Evolutionary conservation across 2,888 invertebrate genomes (phyloP), one percentile per base, ranked within the genome.

Genomic region (Apodemia duryi): DNA sequence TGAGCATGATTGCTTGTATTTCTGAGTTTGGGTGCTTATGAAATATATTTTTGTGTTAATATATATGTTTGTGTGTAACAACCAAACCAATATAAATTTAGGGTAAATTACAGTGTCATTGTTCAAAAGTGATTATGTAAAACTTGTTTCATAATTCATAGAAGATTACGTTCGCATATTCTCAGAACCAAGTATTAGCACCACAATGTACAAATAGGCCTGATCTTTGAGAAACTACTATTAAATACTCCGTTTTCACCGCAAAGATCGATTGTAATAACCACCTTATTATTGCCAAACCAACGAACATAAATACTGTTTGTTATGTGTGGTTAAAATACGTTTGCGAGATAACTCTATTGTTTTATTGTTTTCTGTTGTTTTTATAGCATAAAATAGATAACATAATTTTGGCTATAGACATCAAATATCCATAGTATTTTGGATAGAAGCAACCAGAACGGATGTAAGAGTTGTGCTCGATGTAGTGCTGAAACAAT

Each of bases 161-260:
- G 43, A 43, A 43, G 29, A 54, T 52, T 52, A 54, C 54, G 54
- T 29, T 54, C 28, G 29, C 11, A 54, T 29, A 29, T 54, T 54
- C 54, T 29, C 54, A 52, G 54, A 54, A 54, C 54, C 28, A 54
- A 54, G 54, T 54, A 54, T 54, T 54, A 54, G 54, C 54, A 54
- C 28, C 54, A 54, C 29, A 54, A 29, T 54, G 63, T 46, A 61
- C 63, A 65, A 64, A 63, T 69, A 70, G 68, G 66, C 66, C 67
- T 71, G 70, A 71, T 74, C 68, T 69, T 72, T 72, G 70, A 70
- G 69, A 67, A 62, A 70, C 69, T 71, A 73, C 75, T 74, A 76
- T 74, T 71, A 76, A 46, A 68, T 66, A 63, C 63, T 69, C 68
- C 67, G 66, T 75, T 77, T 76, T 74, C 75, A 70, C 68, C 68